These are phyloP conservation scores for Elephas maximus DNA, from an alignment of 2,113 vertebrate species.

Conservation along the genomic window DNA sequence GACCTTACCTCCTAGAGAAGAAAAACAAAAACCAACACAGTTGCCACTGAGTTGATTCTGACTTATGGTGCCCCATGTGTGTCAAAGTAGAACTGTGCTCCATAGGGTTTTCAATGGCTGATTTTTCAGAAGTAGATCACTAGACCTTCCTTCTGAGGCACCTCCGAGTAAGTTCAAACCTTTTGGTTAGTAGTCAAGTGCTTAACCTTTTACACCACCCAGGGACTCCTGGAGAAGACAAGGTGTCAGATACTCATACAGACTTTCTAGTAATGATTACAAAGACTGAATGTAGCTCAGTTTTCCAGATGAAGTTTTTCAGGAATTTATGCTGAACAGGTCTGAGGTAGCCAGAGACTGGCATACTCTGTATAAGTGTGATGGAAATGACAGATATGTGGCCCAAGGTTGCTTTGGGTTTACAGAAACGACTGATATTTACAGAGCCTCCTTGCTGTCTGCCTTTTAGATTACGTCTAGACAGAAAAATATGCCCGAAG, in stretches of 20 bases:
- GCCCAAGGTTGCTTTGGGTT: neutral
- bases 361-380: neutral
- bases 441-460: conserved; percentile 52
- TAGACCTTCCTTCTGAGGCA: neutral
- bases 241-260: neutral
- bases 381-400: neutral
- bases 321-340: neutral
- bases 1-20: neutral
- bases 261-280: neutral
- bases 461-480: conserved; percentile 71
- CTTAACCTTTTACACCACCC: neutral
- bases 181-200: neutral
- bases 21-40: neutral
- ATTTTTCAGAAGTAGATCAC: neutral
- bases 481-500: conserved; percentile 67
- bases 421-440: conserved; percentile 66
- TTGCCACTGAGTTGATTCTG: neutral
- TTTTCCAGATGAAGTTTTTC: conserved; percentile 18
- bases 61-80: neutral
- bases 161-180: neutral
- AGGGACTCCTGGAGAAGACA: neutral
- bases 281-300: neutral
- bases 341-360: neutral
- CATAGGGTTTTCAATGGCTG: neutral
- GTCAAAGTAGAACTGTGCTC: neutral